Conservation (phyloP, 2,888 invertebrate genomes). For the Stenodera caucasica region DNA sequence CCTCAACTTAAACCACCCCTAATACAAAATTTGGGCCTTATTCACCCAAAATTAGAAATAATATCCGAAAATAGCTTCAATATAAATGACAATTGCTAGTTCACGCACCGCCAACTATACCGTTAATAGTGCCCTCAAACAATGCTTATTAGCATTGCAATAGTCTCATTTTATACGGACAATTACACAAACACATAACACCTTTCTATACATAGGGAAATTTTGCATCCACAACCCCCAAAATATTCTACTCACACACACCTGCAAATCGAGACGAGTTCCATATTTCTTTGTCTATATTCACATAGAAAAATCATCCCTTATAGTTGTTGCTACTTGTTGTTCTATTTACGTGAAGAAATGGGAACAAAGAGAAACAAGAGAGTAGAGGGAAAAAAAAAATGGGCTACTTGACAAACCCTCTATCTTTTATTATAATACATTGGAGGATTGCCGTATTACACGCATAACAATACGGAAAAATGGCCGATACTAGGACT, state of each 20-base stretch:
- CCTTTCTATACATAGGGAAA: not conserved
- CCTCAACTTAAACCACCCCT: too few species aligned
- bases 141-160: constrained; percentile 37
- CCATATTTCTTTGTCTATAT: constrained; percentile 8
- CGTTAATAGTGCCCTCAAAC: constrained; percentile 31
- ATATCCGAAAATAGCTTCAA: constrained; percentile 13
- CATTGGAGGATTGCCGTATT: constrained; percentile 26
- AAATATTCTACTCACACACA: constrained; percentile 8
- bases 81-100: constrained; percentile 25
- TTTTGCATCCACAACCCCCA: constrained; percentile 1
- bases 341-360: constrained; percentile 7
- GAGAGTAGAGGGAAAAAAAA: not conserved
- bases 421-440: not conserved
- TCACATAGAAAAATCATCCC: constrained; percentile 1
- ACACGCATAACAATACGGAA: constrained; percentile 26
- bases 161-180: constrained; percentile 34
- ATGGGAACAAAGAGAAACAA: constrained; percentile 16
- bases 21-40: too few species aligned
- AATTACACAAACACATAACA: constrained; percentile 31
- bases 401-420: not conserved
- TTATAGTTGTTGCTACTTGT: constrained; percentile 2
- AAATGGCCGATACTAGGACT: constrained; percentile 21
- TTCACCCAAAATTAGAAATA: constrained; percentile 3
- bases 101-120: constrained; percentile 33
- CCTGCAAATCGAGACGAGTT: constrained; percentile 23